These are phyloP conservation scores for Ceratothoa steindachneri DNA, from an alignment of 2,888 invertebrate species.

Conservation along the genomic window DNA sequence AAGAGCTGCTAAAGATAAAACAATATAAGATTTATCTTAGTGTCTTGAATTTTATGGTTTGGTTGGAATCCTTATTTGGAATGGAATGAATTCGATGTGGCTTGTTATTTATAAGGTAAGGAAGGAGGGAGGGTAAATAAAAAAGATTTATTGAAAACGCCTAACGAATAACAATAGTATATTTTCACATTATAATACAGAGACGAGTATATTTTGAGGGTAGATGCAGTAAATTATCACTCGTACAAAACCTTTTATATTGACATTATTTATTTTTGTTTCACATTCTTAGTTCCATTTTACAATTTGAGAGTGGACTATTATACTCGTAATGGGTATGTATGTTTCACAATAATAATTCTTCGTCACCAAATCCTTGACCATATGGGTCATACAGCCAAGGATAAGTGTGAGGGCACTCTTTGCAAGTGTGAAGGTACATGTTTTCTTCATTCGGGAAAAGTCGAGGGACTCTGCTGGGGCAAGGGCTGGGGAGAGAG, in stretches of 20 bases:
- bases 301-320: too few species aligned
- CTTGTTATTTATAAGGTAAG: too few species aligned
- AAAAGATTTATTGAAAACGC: not conserved
- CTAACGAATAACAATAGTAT: not conserved
- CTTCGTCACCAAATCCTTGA: slow-evolving; percentile 60
- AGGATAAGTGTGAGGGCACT: slow-evolving; percentile 91
- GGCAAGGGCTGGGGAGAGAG: slow-evolving; percentile 85
- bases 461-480: slow-evolving; percentile 60
- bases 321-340: not conserved
- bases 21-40: too few species aligned
- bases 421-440: slow-evolving; percentile 55
- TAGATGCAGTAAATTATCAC: not conserved
- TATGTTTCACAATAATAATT: not conserved
- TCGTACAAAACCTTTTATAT: not conserved
- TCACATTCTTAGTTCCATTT: not conserved
- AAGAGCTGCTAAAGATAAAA: too few species aligned
- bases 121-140: not conserved
- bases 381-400: slow-evolving; percentile 92
- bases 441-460: slow-evolving; percentile 41
- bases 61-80: too few species aligned
- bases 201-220: not conserved
- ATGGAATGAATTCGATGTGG: too few species aligned
- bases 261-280: not conserved
- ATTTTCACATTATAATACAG: not conserved
- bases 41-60: too few species aligned